These are phyloP conservation scores for Corythoichthys intestinalis DNA, from an alignment of 2,113 vertebrate genomes.

Conservation along the genomic window DNA sequence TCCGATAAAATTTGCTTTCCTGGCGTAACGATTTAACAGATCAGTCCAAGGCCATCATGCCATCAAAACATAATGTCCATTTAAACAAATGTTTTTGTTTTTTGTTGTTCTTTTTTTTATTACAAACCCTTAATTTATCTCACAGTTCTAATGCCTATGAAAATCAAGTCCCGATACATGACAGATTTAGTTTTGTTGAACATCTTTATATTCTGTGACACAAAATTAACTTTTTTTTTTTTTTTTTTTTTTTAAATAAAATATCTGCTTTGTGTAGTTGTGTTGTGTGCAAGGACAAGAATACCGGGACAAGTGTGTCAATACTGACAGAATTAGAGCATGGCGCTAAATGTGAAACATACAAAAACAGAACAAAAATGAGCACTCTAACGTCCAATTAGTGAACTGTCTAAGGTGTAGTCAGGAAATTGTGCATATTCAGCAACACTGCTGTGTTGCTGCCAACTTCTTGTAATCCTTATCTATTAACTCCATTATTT, in stretches of 20 bases:
- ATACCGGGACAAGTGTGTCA: slow-evolving; percentile 12
- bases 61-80: not conserved
- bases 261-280: not conserved
- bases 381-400: slow-evolving; percentile 50
- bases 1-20: not conserved
- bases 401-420: slow-evolving; percentile 28
- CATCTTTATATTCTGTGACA: not conserved
- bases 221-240: not conserved
- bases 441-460: slow-evolving; percentile 36
- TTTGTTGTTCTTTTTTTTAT: not conserved
- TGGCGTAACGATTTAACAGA: too few species aligned
- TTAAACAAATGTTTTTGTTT: not conserved
- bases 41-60: too few species aligned
- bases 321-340: slow-evolving; percentile 36
- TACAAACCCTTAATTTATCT: not conserved
- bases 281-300: not conserved
- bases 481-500: slow-evolving; percentile 59
- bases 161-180: not conserved
- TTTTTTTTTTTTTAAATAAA: not conserved
- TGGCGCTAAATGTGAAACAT: slow-evolving; percentile 26
- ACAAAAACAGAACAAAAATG: slow-evolving; percentile 28
- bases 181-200: not conserved
- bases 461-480: slow-evolving; percentile 23
- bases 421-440: slow-evolving; percentile 50
- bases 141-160: not conserved